Evolutionary conservation across 92 coral and sea anemone genomes (phyloP), one percentile per base, ranked within the genome.

Genomic region (Siderastrea radians): DNA sequence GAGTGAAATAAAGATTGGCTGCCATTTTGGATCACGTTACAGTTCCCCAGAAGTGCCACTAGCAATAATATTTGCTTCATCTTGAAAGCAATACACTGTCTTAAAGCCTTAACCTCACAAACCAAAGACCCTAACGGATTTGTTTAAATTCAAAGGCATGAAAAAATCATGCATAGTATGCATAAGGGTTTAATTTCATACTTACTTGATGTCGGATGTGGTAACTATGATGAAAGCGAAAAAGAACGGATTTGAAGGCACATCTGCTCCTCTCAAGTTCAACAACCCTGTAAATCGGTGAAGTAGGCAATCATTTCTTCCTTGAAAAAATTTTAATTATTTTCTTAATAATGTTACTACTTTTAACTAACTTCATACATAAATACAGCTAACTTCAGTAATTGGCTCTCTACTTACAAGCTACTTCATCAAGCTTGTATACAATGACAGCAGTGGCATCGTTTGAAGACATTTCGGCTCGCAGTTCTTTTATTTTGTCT

Each of bases 221-320:
- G 91, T 86, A 9, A 93, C 93, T 47, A 97, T 80, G 77, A 90
- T 87, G 82, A 93, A 95, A 2, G 93, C 89, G 57, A 81, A 86
- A 75, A 97, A 97, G 71, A 97, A 92, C 5, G 99, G 99, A 53
- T 93, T 95, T 15, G 88, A 93, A 5, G 97, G 97, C 12, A 93
- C 88, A 75, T 97, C 99, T 0, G 90, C 84, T 45, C 99, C 99
- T 77, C 99, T 96, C 6, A 97, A 77, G 85, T 97, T 97, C 63
- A 97, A 83, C 88, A 97, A 69, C 99, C 99, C 99, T 97, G 74
- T 7, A 52, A 88, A 81, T 2, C n/a, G 38, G 38, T 26, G 38
- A 26, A 26, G 38, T 26, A 26, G 38, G 38, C 38, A 26, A 26
- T 26, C 38, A 26, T 26, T 26, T 26, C 38, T 26, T 26, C 38